Conservation (phyloP, 2,113 vertebrate species). For the Zapornia atra region DNA sequence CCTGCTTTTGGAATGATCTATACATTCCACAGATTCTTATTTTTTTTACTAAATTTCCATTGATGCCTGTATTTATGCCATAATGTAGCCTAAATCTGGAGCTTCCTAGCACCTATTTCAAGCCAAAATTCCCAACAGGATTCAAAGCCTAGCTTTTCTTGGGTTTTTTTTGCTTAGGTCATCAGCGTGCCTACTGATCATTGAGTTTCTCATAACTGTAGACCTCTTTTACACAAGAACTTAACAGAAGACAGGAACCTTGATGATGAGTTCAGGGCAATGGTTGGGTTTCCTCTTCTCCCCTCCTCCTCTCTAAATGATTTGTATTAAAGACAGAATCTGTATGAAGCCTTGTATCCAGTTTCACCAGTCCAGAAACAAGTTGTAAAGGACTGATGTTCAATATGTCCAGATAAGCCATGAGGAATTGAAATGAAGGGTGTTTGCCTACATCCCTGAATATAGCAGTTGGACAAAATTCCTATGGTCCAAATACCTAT, state of each 20-base stretch:
- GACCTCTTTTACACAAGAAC: neutral
- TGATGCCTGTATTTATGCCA: neutral
- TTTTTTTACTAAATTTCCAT: neutral
- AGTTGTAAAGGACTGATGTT: neutral
- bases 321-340: neutral
- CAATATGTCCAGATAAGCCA: neutral
- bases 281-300: rapidly evolving
- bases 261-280: neutral
- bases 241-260: neutral
- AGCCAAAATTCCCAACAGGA: neutral
- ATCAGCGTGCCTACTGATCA: neutral
- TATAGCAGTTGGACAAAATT: neutral
- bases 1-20: neutral
- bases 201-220: neutral
- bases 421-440: rapidly evolving
- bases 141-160: neutral
- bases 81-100: neutral
- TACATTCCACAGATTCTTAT: neutral
- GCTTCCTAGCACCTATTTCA: neutral
- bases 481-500: neutral
- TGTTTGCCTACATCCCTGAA: neutral
- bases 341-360: neutral
- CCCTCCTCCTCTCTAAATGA: too few relatives aligned
- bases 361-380: neutral
- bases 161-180: neutral